Base-by-base conservation (phyloP, 2,888 invertebrate species). In the Nasonovia ribisnigri region DNA sequence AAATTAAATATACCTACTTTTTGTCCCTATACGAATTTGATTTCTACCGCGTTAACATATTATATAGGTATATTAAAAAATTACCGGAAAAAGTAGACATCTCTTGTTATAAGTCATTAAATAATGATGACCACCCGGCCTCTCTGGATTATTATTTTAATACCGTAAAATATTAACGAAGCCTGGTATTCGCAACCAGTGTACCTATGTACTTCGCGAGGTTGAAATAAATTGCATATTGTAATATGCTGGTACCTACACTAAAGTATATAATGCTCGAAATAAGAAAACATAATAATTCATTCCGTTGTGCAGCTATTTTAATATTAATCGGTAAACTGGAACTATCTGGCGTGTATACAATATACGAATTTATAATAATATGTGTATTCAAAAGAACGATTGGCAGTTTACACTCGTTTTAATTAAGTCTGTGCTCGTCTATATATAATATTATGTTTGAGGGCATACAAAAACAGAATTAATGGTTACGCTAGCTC, bases 401-500 rank as follows among this genome's bases (percentile, higher is more conserved):
- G 77, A 77, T 77, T 42, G 20, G 20, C 8, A 20, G 20, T 36
- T 77, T n/a, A 67, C 2, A 20, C 16, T 16, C 3, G 77, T 77
- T 77, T 77, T 67, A 67, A 67, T 90, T 90, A 67, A 90, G 46
- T 77, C 8, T n/a, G n/a, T 26, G 8, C 26, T 42, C 24, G 20
- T 46, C 60, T 51, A n/a, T 43, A 8, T 84, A 43, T 51, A 88
- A 88, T 88, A 36, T 20, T 90, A 48, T 48, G 26, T 77, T 51
- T 8, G 29, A 51, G 42, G 51, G 51, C 16, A 84, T 91, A 84
- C 77, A 51, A 84, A 89, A 91, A 84, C 90, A 84, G 48, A 90
- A 90, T 54, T 91, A 91, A 84, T 42, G 51, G 84, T 91, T 91
- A n/a, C 90, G 26, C 10, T 51, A 90, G 90, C 26, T 48, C 48